These are phyloP conservation scores for Camptogramma bilineatum DNA, from an alignment of 2,888 invertebrate genomes.

Conservation along the genomic window DNA sequence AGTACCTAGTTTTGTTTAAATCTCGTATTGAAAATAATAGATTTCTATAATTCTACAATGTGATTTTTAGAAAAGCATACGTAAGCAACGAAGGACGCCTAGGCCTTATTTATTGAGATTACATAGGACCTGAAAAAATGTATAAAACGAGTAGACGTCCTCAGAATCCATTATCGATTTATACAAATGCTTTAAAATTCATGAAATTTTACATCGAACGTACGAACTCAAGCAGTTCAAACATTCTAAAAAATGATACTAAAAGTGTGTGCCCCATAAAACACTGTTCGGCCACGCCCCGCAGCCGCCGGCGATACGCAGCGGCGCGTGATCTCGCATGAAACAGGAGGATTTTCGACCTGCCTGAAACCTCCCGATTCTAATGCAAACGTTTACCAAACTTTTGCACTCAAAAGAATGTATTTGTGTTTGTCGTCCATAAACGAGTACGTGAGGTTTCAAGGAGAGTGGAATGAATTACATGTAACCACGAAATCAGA, in stretches of 20 bases:
- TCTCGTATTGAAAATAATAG: no score
- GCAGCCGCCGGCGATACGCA: conserved; percentile 63
- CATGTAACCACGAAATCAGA: background rate
- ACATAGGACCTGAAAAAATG: no score
- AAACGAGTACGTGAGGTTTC: conserved; percentile 61
- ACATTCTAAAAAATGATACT: conserved; percentile 60
- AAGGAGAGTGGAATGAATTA: conserved; percentile 1
- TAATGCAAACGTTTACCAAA: conserved; percentile 73
- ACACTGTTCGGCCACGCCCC: conserved; percentile 51
- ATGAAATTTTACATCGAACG: conserved; percentile 7
- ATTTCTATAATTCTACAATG: no score
- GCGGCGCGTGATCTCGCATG: conserved; percentile 75
- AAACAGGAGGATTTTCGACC: conserved; percentile 67
- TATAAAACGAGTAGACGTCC: no score
- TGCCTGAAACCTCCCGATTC: conserved; percentile 67
- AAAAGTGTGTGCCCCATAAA: conserved; percentile 66
- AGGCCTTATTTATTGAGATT: no score
- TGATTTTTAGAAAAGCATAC: no score
- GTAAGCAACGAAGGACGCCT: no score
- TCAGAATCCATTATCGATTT: background rate
- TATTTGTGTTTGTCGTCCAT: conserved; percentile 45
- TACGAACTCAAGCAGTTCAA: conserved; percentile 47
- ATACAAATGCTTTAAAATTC: background rate
- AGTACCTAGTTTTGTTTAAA: no score
- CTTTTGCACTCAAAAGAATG: conserved; percentile 72